phyloP scores from a whole-genome alignment of 2,888 invertebrate genomes.

The Apodemia mormo region DNA sequence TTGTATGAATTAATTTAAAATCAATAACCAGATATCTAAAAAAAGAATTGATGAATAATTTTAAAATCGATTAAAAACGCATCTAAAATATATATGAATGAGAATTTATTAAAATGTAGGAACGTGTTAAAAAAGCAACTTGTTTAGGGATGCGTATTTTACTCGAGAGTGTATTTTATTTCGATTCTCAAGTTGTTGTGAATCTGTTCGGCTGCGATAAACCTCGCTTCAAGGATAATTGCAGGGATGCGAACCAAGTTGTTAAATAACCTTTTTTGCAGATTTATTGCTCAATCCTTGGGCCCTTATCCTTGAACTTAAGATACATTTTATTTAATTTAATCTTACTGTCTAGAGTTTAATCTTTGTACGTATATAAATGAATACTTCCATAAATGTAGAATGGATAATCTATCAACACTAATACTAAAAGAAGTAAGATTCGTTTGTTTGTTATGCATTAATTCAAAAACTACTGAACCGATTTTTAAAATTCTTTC shows the following conservation, averaged over 20 bases:
- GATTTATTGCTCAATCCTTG: constrained; percentile 14
- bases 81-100: neutral
- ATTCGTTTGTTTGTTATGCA: no score
- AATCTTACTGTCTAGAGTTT: neutral
- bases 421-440: no score
- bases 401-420: no score
- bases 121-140: neutral
- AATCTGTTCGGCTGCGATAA: neutral
- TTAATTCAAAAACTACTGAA: no score
- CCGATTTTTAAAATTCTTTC: no score
- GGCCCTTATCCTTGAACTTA: neutral
- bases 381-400: no score
- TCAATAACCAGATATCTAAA: no score
- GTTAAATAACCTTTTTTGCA: constrained; percentile 13
- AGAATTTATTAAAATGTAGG: neutral
- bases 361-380: no score
- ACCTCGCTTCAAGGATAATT: constrained; percentile 11
- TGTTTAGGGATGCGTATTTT: neutral
- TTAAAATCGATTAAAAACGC: neutral
- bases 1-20: no score
- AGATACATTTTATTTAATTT: neutral
- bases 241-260: constrained; percentile 7
- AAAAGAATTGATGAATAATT: no score
- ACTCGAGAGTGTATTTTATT: constrained; percentile 14
- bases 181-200: neutral